Base-by-base conservation (phyloP, 2,113 vertebrate species). In the Sylvilagus bachmani region DNA sequence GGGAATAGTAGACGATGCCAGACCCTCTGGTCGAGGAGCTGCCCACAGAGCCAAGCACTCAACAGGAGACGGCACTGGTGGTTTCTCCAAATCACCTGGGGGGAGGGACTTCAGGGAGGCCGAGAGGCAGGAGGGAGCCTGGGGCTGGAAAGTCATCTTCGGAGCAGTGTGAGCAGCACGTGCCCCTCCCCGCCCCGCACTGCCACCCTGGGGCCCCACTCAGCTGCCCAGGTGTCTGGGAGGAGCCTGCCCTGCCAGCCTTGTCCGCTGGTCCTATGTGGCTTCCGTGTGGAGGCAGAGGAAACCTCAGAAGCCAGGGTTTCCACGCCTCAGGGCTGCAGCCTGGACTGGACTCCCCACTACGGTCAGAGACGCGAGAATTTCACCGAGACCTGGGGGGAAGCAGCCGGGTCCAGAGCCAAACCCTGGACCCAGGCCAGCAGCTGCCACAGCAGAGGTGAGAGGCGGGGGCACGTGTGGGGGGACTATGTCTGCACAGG, bases 401-500 rank as follows among this genome's bases (percentile, higher is more conserved):
- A 86, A 78, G 55, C 27, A 53, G 36, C 49, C 61, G 33, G 16
- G 29, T 2, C 38, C 61, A 6, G 27, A 21, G 33, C 24, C 44
- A n/a, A 44, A 70, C 21, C 19, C 75, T 66, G 44, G 31, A 29
- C 75, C 61, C 38, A 6, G 44, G 51, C 71, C 64, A 44, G n/a
- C 10, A 77, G 88, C 73, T 82, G 62, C 55, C 29, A 24, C 53
- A 44, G 36, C 77, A 84, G 53, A 88, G 89, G 75, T 78, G 66
- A 71, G 73, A 91, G 31, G 82, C 49, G 51, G 67, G 62, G 88
- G 71, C 58, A 22, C 24, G 10, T 24, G 17, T n/a, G 38, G n/a
- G 78, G 64, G 10, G 38, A 49, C 75, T 85, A 4, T 66, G 79
- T 96, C 95, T 96, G 91, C 90, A 91, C 67, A 84, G 67, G 61